Percentiles rank a stretch among this genome's conserved stretches.
Evolutionary conservation across 2,113 vertebrate species (phyloP).

Genomic region (Andinoacara biseriatus): DNA sequence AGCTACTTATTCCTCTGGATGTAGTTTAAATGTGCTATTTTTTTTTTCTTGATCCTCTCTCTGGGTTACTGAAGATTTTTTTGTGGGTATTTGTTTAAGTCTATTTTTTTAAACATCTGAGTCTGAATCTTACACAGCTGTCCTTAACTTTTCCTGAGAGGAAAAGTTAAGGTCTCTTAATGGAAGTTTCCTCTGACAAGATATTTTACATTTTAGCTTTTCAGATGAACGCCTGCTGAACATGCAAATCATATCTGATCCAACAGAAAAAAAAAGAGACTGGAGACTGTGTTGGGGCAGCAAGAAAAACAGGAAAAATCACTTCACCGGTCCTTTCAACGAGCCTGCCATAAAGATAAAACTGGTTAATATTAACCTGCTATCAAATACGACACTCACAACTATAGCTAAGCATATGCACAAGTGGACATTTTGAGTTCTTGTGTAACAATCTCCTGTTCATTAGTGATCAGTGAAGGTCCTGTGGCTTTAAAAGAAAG

Average conservation of each 20-base stretch:
- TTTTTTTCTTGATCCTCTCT: too few relatives aligned
- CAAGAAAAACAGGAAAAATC: not conserved
- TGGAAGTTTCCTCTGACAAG: not conserved
- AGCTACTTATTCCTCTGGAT: too few relatives aligned
- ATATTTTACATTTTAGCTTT: not conserved
- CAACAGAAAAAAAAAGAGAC: not conserved
- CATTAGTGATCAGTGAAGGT: not conserved
- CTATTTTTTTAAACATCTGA: too few relatives aligned
- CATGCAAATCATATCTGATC: not conserved
- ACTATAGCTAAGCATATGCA: not conserved
- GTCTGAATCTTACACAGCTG: too few relatives aligned
- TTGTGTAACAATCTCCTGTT: not conserved
- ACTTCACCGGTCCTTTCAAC: not conserved
- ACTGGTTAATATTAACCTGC: not conserved
- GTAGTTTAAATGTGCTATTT: too few relatives aligned
- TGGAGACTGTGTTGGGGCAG: not conserved
- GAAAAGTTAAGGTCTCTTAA: not conserved
- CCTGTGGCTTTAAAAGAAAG: constrained; percentile 23
- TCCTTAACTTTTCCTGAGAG: too few relatives aligned
- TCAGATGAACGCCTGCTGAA: not conserved
- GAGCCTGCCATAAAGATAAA: not conserved
- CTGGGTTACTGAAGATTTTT: too few relatives aligned
- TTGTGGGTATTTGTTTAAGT: too few relatives aligned
- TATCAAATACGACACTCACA: not conserved
- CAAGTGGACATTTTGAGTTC: not conserved